These are phyloP conservation scores for Eupsittula cactorum DNA, from an alignment of 2,113 vertebrate species.

Conservation along the genomic window DNA sequence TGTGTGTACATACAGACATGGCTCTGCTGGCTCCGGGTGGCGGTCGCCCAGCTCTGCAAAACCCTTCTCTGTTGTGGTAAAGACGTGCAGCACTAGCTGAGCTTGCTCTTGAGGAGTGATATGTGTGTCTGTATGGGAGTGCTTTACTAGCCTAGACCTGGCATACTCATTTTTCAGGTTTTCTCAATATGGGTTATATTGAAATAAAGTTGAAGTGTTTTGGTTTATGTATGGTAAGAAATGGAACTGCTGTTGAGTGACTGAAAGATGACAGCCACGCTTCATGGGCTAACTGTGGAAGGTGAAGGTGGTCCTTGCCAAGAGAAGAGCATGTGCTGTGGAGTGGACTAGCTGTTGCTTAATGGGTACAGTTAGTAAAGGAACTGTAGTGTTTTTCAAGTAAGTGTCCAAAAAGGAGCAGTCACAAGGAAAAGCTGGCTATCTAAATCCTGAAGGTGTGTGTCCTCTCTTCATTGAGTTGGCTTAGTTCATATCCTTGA, in stretches of 20 bases:
- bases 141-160: background rate
- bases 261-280: background rate
- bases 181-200: background rate
- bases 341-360: background rate
- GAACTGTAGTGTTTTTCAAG: background rate
- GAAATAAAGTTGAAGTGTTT: background rate
- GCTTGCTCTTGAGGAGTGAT: background rate
- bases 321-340: background rate
- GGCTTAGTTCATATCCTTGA: background rate
- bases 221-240: background rate
- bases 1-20: fast-evolving
- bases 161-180: background rate
- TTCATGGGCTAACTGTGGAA: background rate
- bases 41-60: background rate
- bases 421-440: background rate
- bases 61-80: background rate
- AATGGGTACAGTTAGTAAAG: background rate
- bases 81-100: fast-evolving
- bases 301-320: background rate
- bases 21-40: fast-evolving
- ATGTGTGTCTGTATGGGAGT: background rate
- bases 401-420: background rate
- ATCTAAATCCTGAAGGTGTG: fast-evolving
- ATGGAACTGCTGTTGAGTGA: background rate
- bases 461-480: background rate